Percentiles rank a stretch among this genome's conserved stretches.
Conservation (phyloP, 1,140 invertebrate species). For the Aphelenchoides fujianensis region DNA sequence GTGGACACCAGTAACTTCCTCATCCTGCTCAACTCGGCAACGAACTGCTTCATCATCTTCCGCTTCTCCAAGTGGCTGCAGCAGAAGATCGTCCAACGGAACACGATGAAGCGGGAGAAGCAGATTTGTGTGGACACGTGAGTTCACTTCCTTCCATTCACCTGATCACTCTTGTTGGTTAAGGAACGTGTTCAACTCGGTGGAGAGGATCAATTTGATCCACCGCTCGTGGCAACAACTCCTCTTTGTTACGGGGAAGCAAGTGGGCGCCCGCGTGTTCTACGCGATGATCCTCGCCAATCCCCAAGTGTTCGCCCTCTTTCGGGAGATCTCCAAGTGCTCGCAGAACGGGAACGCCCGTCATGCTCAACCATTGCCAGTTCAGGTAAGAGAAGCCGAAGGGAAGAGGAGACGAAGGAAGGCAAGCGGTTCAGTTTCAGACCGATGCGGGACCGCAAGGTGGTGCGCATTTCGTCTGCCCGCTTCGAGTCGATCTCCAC, state of each 20-base stretch:
- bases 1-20: constrained; percentile 49
- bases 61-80: constrained; percentile 35
- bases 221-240: constrained; percentile 32
- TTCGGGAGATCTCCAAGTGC: constrained; percentile 23
- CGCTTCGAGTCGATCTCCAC: constrained; percentile 1
- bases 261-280: constrained; percentile 36
- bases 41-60: constrained; percentile 58
- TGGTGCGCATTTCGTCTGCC: constrained; percentile 2
- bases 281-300: constrained; percentile 39
- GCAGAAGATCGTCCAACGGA: constrained; percentile 35
- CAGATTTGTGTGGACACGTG: constrained; percentile 40
- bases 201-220: constrained; percentile 28
- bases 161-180: not conserved
- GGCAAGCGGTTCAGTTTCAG: not conserved
- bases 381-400: constrained; percentile 8
- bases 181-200: constrained; percentile 21
- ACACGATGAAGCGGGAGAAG: constrained; percentile 34
- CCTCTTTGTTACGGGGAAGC: constrained; percentile 28
- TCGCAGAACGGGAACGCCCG: not conserved
- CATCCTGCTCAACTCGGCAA: constrained; percentile 48
- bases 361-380: constrained; percentile 1
- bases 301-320: constrained; percentile 33
- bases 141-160: not conserved
- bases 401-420: too few species aligned
- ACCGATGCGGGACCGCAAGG: not conserved